Base-by-base conservation (phyloP, 2,888 invertebrate genomes). In the Yponomeuta malinellus region DNA sequence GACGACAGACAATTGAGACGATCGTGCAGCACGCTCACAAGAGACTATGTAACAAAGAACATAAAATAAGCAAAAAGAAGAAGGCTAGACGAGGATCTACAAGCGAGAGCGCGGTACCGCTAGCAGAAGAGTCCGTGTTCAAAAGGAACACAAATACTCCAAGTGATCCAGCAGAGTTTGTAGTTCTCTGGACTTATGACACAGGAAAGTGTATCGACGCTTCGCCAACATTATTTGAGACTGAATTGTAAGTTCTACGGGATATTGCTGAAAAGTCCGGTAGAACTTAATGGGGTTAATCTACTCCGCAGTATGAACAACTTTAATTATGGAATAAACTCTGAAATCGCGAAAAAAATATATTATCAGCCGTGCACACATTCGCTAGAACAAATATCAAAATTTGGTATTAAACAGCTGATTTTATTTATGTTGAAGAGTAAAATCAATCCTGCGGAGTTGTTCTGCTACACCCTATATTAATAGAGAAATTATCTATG, bases 161-260 rank as follows among this genome's bases (percentile, higher is more conserved):
- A 37, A 33, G 33, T 12, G 66, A 37, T n/a, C 43, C 43, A 43
- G 37, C 84, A 2, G 83, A 86, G 48, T 87, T 88, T 74, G 74
- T 78, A 63, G 93, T 94, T 84, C 81, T 83, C 84, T 93, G 94
- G 95, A 90, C 87, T 74, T 93, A 91, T 81, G 87, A 96, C 83
- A 93, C 96, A 70, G 91, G 93, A 64, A 97, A 97, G 86, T 98
- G 98, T 89, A 94, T 98, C 10, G 97, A 98, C 92, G 95, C 96
- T 10, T 94, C 96, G 15, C 96, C 97, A 31, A 87, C 93, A 33
- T 75, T 94, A 70, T 93, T 93, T 75, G 77, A 86, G 75, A 78
- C 79, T 73, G 84, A 81, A 76, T 79, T 82, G 94, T 94, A 87
- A 90, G 90, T 87, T 74, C 12, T 31, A n/a, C 6, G 6, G 43